Evolutionary conservation across 2,888 invertebrate species (phyloP), one percentile per base, ranked within the genome.

Genomic region (Eilema caniola): DNA sequence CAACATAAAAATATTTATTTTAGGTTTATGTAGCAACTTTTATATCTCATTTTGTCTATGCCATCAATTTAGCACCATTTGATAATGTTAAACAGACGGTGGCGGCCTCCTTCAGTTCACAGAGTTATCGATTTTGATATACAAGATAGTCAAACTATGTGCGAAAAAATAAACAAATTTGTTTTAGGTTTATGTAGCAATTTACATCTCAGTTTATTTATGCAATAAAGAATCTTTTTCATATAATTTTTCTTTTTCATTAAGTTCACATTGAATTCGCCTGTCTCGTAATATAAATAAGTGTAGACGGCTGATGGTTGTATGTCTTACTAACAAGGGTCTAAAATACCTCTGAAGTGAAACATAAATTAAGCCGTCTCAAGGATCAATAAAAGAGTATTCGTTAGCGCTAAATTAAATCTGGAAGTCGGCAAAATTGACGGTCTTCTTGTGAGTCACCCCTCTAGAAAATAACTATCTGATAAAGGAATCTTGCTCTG

Each of bases 351-450:
- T 20, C n/a, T n/a, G n/a, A 53, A 53, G 53, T 53, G 53, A 53
- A n/a, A 53, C n/a, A 62, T 20, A 61, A 25, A 61, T 31, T 62
- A 33, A 8, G 33, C 33, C 33, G 11, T n/a, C 31, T n/a, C 53
- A n/a, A 53, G 53, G 53, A n/a, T 53, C 53, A 53, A 53, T 53
- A 20, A 53, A n/a, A 53, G 53, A 53, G 53, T 53, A 53, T 53
- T 53, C 53, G 53, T 53, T 53, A 53, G 37, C 20, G 37, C 62
- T 47, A 61, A 65, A 66, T 63, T 70, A 74, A 72, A 74, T 74
- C 70, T 70, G 57, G n/a, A 59, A 62, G 68, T 69, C 75, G 79
- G 79, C 81, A 68, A 80, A 77, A 77, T 64, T 12, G 53, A n/a
- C 10, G n/a, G 8, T n/a, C 53, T 53, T 2, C n/a, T 53, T 2